A percentile compares a stretch with the other conserved stretches of the same genome.
Conservation (phyloP, 2,888 invertebrate genomes). For the Eurytoma adleriae region DNA sequence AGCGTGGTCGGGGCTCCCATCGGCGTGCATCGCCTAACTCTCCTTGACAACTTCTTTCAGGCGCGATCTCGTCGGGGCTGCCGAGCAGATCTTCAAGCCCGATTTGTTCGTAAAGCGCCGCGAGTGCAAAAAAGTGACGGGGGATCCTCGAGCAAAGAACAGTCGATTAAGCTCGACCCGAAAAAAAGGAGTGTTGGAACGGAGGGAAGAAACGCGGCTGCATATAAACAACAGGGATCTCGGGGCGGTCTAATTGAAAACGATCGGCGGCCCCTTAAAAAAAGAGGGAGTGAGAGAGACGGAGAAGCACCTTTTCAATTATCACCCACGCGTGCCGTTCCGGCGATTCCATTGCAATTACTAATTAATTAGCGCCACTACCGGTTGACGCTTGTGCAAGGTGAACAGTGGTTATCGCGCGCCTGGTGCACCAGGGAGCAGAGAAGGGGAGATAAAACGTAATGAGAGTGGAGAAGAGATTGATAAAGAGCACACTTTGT, state of each 20-base stretch:
- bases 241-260: constrained; percentile 39
- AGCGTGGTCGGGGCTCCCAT: too few species aligned
- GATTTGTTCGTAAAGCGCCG: constrained; percentile 8
- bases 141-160: background rate
- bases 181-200: background rate
- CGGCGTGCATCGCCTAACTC: too few species aligned
- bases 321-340: constrained; percentile 15
- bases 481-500: background rate
- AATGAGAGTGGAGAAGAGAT: background rate
- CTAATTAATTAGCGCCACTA: constrained; percentile 39
- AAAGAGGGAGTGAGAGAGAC: background rate
- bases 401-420: too few species aligned
- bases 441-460: too few species aligned
- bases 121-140: background rate
- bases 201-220: background rate
- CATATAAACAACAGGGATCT: constrained; percentile 26
- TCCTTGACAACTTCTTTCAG: too few species aligned
- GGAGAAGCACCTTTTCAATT: constrained; percentile 11
- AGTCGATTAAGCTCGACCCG: constrained; percentile 31
- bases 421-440: background rate
- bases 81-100: constrained; percentile 1
- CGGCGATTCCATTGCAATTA: constrained; percentile 40
- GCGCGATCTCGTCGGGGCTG: too few species aligned
- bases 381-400: background rate
- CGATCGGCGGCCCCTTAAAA: constrained; percentile 4